Percentiles rank a stretch among this genome's conserved stretches.
Conservation (phyloP, 2,888 invertebrate genomes). For the Acronicta psi region DNA sequence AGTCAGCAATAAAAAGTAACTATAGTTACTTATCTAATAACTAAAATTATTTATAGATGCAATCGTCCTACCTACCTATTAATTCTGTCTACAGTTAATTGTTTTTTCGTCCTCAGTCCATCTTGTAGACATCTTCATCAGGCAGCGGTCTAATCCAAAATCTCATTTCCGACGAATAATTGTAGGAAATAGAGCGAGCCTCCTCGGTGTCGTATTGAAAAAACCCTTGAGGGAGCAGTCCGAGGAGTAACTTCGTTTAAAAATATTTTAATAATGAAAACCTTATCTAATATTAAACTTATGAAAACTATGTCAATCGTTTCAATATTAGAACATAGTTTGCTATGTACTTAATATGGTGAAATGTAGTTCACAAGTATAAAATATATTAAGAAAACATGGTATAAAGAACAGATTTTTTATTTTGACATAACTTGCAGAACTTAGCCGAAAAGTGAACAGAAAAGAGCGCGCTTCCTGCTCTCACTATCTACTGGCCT, state of each 20-base stretch:
- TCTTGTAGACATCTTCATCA: slow-evolving; percentile 73
- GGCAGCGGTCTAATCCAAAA: slow-evolving; percentile 76
- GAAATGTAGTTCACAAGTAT: no score
- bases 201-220: slow-evolving; percentile 37
- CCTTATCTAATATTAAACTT: slow-evolving; percentile 10
- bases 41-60: slow-evolving; percentile 6
- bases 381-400: no score
- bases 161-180: slow-evolving; percentile 83
- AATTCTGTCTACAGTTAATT: slow-evolving; percentile 72
- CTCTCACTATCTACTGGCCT: no score
- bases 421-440: no score
- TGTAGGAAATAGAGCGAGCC: slow-evolving; percentile 72
- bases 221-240: slow-evolving; percentile 32
- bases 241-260: no score
- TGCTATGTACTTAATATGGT: not conserved
- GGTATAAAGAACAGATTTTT: no score
- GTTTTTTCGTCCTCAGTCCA: slow-evolving; percentile 72
- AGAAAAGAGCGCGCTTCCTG: no score
- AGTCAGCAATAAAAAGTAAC: no score
- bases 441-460: no score
- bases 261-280: slow-evolving; percentile 24
- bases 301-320: slow-evolving; percentile 3
- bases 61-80: no score
- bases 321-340: not conserved
- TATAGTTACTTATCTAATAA: no score